Evolutionary conservation across 2,888 invertebrate species (phyloP), one percentile per base, ranked within the genome.

Genomic region (Digitonthophagus gazella): DNA sequence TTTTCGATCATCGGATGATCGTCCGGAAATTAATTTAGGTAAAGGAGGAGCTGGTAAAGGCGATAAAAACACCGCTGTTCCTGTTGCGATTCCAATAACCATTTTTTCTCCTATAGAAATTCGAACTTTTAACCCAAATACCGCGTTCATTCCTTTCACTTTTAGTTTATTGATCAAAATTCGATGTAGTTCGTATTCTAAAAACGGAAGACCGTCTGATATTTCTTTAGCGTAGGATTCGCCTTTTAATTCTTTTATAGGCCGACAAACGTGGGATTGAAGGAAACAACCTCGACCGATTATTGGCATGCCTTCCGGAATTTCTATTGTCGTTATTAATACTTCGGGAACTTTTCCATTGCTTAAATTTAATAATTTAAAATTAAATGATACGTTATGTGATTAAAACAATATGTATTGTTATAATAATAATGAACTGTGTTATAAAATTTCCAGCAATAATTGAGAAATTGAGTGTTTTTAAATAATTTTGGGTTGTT

Each of bases 101-200:
- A 95, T 88, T 64, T 91, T 89, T 79, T 97, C 97, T 2, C 97
- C 97, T 65, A 97, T 88, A 0, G 94, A 84, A 18, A 86, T 84
- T 71, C 85, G 83, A 71, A 89, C 86, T 78, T 90, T 91, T 4
- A 98, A 85, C 0, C 94, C 93, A 83, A 97, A 97, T 67, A 97
- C 85, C 2, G 96, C 93, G 84, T 98, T 98, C 89, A 97, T 97
- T 4, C 96, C 97, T 82, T 95, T 95, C 73, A 97, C 93, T 82
- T 93, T 90, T 1, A 98, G 84, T 80, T 97, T 97, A 78, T 95
- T 96, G 1, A 97, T 87, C 54, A 98, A 84, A 74, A 97, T 88
- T 71, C 95, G 90, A 82, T 98, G 97, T 63, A 98, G 85, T 81
- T 98, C 97, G 81, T 97, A 98, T 82, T 98, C 98, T 67, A 98